A percentile compares a stretch with the other conserved stretches of the same genome.
These are phyloP conservation scores for Corbicula japonica DNA, from an alignment of 2,888 invertebrate species.

Conservation along the genomic window DNA sequence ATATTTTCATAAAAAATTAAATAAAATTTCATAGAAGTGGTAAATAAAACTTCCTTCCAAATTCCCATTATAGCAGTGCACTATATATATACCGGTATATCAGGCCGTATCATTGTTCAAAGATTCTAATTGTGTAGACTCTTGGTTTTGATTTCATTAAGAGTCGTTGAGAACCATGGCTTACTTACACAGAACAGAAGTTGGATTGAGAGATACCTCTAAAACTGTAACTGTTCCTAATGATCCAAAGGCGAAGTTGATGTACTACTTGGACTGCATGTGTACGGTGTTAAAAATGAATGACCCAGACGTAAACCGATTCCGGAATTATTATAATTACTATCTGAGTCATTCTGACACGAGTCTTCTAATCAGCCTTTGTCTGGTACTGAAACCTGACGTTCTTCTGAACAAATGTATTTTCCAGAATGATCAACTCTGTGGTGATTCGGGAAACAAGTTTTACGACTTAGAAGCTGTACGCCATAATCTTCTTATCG, in stretches of 20 bases:
- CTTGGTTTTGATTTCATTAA: no score
- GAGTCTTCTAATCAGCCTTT: conserved; percentile 47
- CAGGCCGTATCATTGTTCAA: no score
- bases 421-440: conserved; percentile 56
- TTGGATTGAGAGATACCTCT: conserved; percentile 39
- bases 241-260: conserved; percentile 51
- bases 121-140: no score
- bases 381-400: conserved; percentile 53
- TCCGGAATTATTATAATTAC: conserved; percentile 48
- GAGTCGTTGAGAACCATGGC: no score
- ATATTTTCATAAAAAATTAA: no score
- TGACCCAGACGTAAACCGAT: conserved; percentile 43
- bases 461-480: conserved; percentile 56
- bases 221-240: conserved; percentile 35
- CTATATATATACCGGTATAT: no score
- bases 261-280: conserved; percentile 63
- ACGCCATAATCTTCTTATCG: conserved; percentile 47
- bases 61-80: no score
- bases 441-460: conserved; percentile 46
- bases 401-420: conserved; percentile 52
- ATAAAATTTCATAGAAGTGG: no score
- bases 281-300: conserved; percentile 51
- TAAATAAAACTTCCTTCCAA: no score
- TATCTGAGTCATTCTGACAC: conserved; percentile 41
- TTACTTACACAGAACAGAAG: conserved; percentile 32